Evolutionary conservation across 2,888 invertebrate genomes (phyloP).

Genomic region (Dastarcus helophoroides): DNA sequence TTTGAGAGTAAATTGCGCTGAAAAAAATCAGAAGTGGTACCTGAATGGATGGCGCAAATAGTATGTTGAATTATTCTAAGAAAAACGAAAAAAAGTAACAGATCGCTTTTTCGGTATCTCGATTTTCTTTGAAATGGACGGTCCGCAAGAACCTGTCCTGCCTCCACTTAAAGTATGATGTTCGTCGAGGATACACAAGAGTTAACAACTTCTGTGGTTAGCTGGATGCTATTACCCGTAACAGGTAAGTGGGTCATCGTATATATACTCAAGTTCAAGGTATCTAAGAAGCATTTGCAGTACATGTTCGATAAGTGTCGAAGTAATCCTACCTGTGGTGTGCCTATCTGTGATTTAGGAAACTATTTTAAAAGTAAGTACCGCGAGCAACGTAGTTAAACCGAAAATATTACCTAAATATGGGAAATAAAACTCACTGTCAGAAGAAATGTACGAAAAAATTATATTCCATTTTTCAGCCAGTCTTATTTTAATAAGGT

Average conservation of each 20-base stretch:
- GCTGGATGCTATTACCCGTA: conserved; percentile 4
- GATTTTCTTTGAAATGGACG: not conserved
- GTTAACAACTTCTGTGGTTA: conserved; percentile 8
- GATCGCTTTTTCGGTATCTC: not conserved
- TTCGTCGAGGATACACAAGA: conserved; percentile 3
- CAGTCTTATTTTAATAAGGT: no score
- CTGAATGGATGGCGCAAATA: no score
- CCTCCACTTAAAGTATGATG: conserved; percentile 3
- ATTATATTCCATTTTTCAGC: no score
- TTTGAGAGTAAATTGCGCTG: no score
- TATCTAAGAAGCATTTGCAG: conserved; percentile 44
- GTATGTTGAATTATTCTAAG: no score
- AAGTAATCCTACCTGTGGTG: conserved; percentile 16
- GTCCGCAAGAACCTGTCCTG: no score
- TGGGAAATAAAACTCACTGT: no score
- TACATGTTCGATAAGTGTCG: conserved; percentile 24
- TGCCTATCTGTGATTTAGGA: conserved; percentile 14
- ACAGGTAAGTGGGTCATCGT: conserved; percentile 61
- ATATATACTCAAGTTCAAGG: conserved; percentile 78
- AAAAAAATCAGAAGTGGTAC: no score
- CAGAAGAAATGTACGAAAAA: no score
- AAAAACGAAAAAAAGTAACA: not conserved
- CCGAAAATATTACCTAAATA: no score
- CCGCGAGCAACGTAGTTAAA: no score
- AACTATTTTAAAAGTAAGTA: conserved; percentile 14